These are phyloP conservation scores for Augiades crinisus DNA, from an alignment of 2,888 invertebrate genomes.

Conservation along the genomic window DNA sequence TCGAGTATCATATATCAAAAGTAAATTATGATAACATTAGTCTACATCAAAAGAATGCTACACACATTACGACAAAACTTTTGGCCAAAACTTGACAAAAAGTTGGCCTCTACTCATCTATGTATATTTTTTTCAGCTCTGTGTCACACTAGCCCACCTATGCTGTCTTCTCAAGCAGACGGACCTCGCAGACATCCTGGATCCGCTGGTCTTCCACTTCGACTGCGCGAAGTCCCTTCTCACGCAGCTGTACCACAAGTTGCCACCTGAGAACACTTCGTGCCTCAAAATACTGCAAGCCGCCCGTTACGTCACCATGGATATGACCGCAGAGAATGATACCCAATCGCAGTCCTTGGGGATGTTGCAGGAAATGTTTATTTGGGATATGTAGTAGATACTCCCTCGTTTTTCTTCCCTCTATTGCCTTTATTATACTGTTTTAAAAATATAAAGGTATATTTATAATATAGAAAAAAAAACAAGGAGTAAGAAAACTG, in stretches of 20 bases:
- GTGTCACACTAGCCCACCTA: conserved; percentile 87
- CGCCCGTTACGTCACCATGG: conserved; percentile 72
- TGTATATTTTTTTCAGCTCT: conserved; percentile 84
- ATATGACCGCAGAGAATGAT: conserved; percentile 53
- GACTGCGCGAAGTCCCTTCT: conserved; percentile 63
- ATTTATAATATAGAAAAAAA: no score
- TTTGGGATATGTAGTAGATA: conserved; percentile 58
- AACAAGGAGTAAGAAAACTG: no score
- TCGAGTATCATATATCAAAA: no score
- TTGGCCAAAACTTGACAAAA: no score
- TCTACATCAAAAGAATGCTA: no score
- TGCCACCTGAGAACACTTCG: conserved; percentile 67
- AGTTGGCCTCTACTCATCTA: no score
- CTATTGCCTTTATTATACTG: no score
- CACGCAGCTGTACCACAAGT: conserved; percentile 59
- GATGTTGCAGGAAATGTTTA: conserved; percentile 73
- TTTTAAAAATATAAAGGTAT: no score
- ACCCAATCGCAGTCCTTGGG: conserved; percentile 57
- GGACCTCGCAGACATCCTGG: conserved; percentile 81
- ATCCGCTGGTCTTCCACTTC: conserved; percentile 71
- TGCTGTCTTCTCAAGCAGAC: conserved; percentile 79
- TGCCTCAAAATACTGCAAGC: conserved; percentile 68
- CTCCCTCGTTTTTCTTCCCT: no score
- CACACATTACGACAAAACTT: no score
- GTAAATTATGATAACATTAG: no score